Conservation (phyloP, 1,140 invertebrate genomes). For the Zaprionus ornatus region DNA sequence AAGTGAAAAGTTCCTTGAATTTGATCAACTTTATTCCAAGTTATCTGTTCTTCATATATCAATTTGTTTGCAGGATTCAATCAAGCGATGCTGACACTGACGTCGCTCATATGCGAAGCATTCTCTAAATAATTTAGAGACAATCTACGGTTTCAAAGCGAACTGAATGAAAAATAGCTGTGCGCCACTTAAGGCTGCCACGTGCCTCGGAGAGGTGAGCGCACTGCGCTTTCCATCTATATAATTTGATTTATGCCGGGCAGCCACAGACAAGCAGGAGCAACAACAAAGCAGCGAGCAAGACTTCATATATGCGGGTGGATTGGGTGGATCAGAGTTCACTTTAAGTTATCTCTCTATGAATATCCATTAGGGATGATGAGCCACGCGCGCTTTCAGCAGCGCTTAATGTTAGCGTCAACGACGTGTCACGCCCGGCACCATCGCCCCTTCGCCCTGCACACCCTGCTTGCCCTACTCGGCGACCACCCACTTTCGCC, state of each 20-base stretch:
- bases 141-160: not conserved
- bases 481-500: not conserved
- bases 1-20: not conserved
- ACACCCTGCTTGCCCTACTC: not conserved
- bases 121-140: not conserved
- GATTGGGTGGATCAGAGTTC: constrained; percentile 19
- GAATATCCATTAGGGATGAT: constrained; percentile 56
- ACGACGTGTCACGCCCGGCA: constrained; percentile 59
- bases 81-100: not conserved
- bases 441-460: not conserved
- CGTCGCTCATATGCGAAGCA: not conserved
- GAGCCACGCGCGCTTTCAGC: constrained; percentile 69
- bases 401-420: constrained; percentile 68
- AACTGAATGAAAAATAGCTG: not conserved
- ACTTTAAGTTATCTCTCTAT: constrained; percentile 53
- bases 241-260: constrained; percentile 72
- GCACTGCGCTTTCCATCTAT: constrained; percentile 52
- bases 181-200: not conserved
- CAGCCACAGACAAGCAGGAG: constrained; percentile 29
- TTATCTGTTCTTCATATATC: not conserved
- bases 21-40: not conserved
- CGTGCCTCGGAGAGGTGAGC: constrained; percentile 48
- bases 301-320: constrained; percentile 31
- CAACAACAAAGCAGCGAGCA: constrained; percentile 16
- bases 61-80: not conserved